These are phyloP conservation scores for Lytechinus variegatus DNA, from an alignment of 35 echinoderm and acorn worm genomes.

Conservation along the genomic window DNA sequence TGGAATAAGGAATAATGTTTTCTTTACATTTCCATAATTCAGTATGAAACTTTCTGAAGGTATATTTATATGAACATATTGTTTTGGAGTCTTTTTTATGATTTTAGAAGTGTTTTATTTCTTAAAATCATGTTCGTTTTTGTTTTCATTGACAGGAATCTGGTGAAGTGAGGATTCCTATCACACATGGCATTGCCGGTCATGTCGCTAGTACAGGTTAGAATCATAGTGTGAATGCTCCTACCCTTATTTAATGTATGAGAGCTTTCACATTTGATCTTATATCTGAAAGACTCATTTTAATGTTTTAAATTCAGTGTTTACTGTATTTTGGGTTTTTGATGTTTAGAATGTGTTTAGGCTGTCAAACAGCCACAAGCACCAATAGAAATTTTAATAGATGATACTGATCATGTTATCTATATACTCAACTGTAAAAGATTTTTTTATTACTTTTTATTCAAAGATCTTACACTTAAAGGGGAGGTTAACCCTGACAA, in stretches of 20 bases:
- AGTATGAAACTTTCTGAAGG: background rate
- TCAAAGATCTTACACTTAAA: too few species aligned
- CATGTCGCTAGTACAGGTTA: conserved; percentile 96
- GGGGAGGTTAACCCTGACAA: too few species aligned
- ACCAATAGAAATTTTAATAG: too few species aligned
- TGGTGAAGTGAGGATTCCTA: conserved; percentile 93
- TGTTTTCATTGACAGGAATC: conserved; percentile 55
- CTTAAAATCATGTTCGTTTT: too few species aligned
- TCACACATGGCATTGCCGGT: conserved; percentile 97
- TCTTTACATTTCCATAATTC: background rate
- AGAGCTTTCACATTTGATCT: background rate
- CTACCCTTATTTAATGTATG: background rate
- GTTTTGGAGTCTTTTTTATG: background rate
- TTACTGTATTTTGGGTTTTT: too few species aligned
- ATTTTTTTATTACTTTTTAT: too few species aligned
- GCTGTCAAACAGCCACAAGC: too few species aligned
- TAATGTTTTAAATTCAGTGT: too few species aligned
- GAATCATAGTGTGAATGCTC: background rate
- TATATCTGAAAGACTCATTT: background rate
- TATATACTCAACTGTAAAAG: too few species aligned
- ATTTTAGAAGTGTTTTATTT: background rate
- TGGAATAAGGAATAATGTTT: background rate
- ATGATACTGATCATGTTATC: too few species aligned
- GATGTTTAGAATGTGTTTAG: too few species aligned
- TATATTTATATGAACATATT: background rate